These are phyloP conservation scores for Baccha elongata DNA, from an alignment of 2,888 invertebrate genomes.

Conservation along the genomic window DNA sequence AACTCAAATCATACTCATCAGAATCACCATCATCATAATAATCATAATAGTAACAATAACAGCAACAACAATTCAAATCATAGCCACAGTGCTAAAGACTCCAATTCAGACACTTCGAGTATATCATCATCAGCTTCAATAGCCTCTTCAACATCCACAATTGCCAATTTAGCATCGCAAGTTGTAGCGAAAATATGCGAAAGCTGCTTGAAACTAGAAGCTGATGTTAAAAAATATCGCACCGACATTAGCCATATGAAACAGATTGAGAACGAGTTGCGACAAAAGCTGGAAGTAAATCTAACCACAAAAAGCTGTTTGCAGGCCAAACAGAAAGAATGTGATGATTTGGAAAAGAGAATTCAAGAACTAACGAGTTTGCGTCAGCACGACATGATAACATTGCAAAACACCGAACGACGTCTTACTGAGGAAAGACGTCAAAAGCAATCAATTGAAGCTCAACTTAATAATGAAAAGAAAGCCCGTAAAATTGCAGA, in stretches of 20 bases:
- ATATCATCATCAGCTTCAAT: conserved; percentile 79
- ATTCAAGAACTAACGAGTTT: conserved; percentile 89
- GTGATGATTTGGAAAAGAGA: conserved; percentile 93
- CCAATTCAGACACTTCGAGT: conserved; percentile 76
- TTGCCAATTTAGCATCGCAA: conserved; percentile 81
- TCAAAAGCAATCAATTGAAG: conserved; percentile 88
- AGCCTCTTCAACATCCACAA: conserved; percentile 78
- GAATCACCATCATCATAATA: conserved; percentile 62
- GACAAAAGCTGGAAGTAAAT: conserved; percentile 84
- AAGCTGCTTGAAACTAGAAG: conserved; percentile 81
- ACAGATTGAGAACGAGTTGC: conserved; percentile 82
- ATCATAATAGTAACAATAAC: conserved; percentile 52
- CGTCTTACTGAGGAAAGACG: conserved; percentile 92
- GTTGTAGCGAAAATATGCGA: conserved; percentile 82
- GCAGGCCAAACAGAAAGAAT: conserved; percentile 88
- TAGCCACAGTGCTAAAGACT: conserved; percentile 62
- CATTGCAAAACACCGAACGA: conserved; percentile 89
- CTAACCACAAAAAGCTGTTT: conserved; percentile 90
- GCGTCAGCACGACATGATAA: conserved; percentile 90
- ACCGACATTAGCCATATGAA: conserved; percentile 81
- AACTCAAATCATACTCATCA: conserved; percentile 66
- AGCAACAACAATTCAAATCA: conserved; percentile 74
- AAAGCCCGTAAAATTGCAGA: conserved; percentile 86
- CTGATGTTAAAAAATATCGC: conserved; percentile 82
- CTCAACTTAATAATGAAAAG: conserved; percentile 88